Percentiles rank a stretch among this genome's conserved stretches.
Conservation (phyloP, 2,888 invertebrate species). For the Pemphredon lugubris region DNA sequence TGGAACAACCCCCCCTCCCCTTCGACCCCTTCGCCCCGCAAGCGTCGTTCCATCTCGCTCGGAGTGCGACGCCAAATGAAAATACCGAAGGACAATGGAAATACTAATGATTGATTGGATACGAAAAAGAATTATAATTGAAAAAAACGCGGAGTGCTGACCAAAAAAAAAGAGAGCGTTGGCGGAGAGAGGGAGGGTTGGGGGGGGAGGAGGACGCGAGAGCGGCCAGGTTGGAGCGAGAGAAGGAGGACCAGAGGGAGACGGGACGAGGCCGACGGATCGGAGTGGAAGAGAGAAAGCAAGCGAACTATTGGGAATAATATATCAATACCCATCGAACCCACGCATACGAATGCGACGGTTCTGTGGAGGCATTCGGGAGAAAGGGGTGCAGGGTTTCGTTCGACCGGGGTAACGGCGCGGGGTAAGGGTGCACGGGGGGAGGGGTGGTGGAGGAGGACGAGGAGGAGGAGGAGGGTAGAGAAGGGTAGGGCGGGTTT, state of each 20-base stretch:
- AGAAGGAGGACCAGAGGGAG: slow-evolving; percentile 15
- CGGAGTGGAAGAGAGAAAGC: slow-evolving; percentile 63
- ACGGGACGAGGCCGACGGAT: slow-evolving; percentile 11
- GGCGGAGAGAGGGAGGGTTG: slow-evolving; percentile 12
- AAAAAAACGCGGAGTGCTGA: slow-evolving; percentile 79
- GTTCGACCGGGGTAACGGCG: slow-evolving; percentile 50
- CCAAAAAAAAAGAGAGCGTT: slow-evolving; percentile 62
- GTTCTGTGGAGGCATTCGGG: slow-evolving; percentile 57
- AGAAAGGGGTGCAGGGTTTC: slow-evolving; percentile 57
- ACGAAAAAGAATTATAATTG: slow-evolving; percentile 81
- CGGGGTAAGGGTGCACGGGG: slow-evolving; percentile 40
- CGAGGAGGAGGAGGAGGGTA: slow-evolving; percentile 57
- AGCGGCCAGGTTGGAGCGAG: slow-evolving; percentile 16
- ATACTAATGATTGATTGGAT: slow-evolving; percentile 82
- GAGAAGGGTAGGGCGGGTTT: slow-evolving; percentile 57
- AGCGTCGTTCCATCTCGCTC: slow-evolving; percentile 64
- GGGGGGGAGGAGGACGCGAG: slow-evolving; percentile 4
- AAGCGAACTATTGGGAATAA: slow-evolving; percentile 81
- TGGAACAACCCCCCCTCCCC: slow-evolving; percentile 30
- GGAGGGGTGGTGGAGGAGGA: too few relatives aligned
- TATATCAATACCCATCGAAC: slow-evolving; percentile 81
- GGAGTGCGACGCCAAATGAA: slow-evolving; percentile 79
- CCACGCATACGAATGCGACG: slow-evolving; percentile 80
- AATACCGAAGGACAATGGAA: slow-evolving; percentile 81
- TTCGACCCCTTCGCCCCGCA: too few relatives aligned